A percentile compares a stretch with the other conserved stretches of the same genome.
phyloP scores from a whole-genome alignment of 2,113 vertebrate genomes.

The Clupea harengus region DNA sequence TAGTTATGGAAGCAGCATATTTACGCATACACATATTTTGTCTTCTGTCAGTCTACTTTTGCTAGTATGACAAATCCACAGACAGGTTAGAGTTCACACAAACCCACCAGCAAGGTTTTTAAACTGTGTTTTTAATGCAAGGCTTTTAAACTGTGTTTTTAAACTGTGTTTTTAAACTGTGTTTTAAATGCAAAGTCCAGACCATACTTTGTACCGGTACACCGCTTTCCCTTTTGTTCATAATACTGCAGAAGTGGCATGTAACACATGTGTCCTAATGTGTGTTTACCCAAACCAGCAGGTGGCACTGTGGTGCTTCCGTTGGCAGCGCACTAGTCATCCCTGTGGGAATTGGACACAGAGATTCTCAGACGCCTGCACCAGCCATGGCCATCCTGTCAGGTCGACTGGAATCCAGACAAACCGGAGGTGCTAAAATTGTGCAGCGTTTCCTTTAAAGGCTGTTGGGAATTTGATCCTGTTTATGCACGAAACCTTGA shows the following conservation, averaged over 20 bases:
- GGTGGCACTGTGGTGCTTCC: conserved; percentile 47
- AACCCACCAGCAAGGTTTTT: too few species aligned
- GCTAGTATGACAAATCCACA: too few species aligned
- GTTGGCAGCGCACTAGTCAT: neutral
- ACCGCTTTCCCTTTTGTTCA: too few species aligned
- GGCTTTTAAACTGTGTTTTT: too few species aligned
- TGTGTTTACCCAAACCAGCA: conserved; percentile 25
- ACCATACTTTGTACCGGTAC: too few species aligned
- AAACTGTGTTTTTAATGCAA: too few species aligned
- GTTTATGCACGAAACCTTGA: conserved; percentile 26
- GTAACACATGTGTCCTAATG: neutral
- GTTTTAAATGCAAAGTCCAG: too few species aligned
- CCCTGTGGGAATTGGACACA: neutral
- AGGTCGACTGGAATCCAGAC: neutral
- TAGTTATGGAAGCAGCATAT: too few species aligned
- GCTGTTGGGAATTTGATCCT: conserved; percentile 30
- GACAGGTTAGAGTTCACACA: too few species aligned
- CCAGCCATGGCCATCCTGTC: neutral
- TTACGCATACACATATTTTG: too few species aligned
- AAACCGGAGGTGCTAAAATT: conserved; percentile 17
- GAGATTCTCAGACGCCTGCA: neutral
- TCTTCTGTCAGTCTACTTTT: too few species aligned
- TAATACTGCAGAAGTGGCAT: neutral
- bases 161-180: too few species aligned
- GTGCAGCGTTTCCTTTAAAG: conserved; percentile 34